A percentile compares a stretch with the other conserved stretches of the same genome.
Evolutionary conservation across 2,888 invertebrate genomes (phyloP).

Genomic region (Netelia inedita): DNA sequence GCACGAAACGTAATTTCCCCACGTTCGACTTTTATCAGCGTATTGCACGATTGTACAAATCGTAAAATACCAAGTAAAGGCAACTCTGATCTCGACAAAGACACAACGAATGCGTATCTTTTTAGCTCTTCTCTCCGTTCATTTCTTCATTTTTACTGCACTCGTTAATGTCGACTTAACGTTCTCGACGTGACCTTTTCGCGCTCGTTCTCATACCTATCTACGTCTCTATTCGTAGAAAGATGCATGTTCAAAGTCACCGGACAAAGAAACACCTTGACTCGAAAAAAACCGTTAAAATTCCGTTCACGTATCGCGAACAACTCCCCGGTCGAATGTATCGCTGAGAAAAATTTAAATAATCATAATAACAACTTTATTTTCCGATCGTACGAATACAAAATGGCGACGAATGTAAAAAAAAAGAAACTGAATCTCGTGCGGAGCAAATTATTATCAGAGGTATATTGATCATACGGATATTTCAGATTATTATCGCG

Average conservation of each 20-base stretch:
- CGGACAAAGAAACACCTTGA: constrained; percentile 6
- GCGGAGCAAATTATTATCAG: not conserved
- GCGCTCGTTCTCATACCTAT: not conserved
- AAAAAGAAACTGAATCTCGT: not conserved
- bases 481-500: constrained; percentile 20
- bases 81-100: not conserved
- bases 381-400: not conserved
- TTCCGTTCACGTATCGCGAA: constrained; percentile 28
- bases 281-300: not conserved
- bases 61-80: constrained; percentile 2
- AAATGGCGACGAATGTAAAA: not conserved
- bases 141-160: not conserved
- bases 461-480: constrained; percentile 10
- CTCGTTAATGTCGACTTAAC: not conserved
- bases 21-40: constrained; percentile 41
- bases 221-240: not conserved
- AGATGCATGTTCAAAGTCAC: not conserved
- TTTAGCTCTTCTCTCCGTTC: not conserved
- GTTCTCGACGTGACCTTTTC: not conserved
- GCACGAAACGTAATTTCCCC: constrained; percentile 50
- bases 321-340: too few species aligned
- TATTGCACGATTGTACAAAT: constrained; percentile 23
- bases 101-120: not conserved
- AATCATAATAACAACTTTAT: not conserved
- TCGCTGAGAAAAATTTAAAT: too few species aligned